phyloP scores from a whole-genome alignment of 2,888 invertebrate genomes.

The Hypolimnas misippus region DNA sequence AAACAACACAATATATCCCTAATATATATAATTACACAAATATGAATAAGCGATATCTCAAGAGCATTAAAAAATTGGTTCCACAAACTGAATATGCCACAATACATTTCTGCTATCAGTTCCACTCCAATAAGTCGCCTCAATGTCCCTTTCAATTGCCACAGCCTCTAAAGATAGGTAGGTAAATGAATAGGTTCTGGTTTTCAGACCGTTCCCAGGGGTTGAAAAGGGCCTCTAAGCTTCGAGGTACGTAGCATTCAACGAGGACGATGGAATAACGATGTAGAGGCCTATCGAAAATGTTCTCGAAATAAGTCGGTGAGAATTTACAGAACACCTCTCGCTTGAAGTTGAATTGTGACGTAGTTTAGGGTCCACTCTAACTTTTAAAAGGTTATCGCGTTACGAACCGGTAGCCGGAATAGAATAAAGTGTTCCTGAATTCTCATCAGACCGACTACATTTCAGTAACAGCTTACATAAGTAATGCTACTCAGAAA shows the following conservation, averaged over 20 bases:
- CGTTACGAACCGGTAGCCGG: conserved; percentile 12
- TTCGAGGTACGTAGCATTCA: conserved; percentile 65
- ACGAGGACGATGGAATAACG: conserved; percentile 73
- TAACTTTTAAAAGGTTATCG: conserved; percentile 31
- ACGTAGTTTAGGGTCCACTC: conserved; percentile 24
- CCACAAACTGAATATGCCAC: conserved; percentile 52
- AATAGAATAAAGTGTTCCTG: conserved; percentile 2
- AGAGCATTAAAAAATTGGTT: conserved; percentile 13
- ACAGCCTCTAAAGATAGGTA: conserved; percentile 67
- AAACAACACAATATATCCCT: no score
- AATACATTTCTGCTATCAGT: conserved; percentile 67
- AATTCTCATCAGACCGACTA: background rate
- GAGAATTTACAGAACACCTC: background rate
- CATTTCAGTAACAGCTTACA: background rate
- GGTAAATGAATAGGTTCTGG: conserved; percentile 71
- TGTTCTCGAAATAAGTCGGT: conserved; percentile 29
- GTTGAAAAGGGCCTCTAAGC: conserved; percentile 65
- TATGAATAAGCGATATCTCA: conserved; percentile 4
- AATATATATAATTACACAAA: no score
- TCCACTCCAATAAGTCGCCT: conserved; percentile 68
- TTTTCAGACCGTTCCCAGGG: conserved; percentile 66
- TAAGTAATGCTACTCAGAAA: background rate
- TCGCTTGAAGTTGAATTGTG: conserved; percentile 21
- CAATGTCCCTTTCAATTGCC: conserved; percentile 77
- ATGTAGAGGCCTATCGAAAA: conserved; percentile 62